These are phyloP conservation scores for Dendropsophus ebraccatus DNA, from an alignment of 2,113 vertebrate genomes.

Conservation along the genomic window DNA sequence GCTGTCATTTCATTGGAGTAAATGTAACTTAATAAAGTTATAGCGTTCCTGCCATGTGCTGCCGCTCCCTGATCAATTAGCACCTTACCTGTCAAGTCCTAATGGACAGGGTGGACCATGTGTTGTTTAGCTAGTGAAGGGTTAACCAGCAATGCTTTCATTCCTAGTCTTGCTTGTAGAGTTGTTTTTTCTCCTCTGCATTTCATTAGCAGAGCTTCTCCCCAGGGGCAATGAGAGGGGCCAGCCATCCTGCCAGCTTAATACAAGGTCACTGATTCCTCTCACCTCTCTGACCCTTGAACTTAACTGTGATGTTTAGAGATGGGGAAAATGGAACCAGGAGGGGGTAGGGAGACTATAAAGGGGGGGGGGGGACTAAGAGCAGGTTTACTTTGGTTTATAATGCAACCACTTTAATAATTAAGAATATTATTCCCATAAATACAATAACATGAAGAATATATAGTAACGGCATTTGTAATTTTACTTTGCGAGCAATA, in stretches of 20 bases:
- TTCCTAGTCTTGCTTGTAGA: slow-evolving; percentile 24
- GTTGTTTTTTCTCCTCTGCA: slow-evolving; percentile 49
- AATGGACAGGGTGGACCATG: neutral
- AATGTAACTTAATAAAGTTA: neutral
- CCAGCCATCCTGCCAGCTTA: slow-evolving; percentile 52
- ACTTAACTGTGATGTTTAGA: slow-evolving; percentile 55
- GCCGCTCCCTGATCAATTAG: slow-evolving; percentile 22
- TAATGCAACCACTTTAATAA: neutral
- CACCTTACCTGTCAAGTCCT: neutral
- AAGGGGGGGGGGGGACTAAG: neutral
- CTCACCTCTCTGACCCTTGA: slow-evolving; percentile 54
- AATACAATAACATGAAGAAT: neutral
- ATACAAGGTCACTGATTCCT: slow-evolving; percentile 57
- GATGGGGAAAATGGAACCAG: slow-evolving; percentile 7
- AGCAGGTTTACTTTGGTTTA: slow-evolving; percentile 15
- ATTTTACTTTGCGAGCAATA: neutral
- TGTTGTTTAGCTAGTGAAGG: neutral
- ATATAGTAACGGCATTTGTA: neutral
- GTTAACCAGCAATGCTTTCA: slow-evolving; percentile 41
- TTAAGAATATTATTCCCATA: neutral
- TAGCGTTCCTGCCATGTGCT: neutral
- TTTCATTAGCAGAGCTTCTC: slow-evolving; percentile 53
- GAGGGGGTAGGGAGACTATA: neutral
- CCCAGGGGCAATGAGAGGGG: slow-evolving; percentile 45
- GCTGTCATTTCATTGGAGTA: neutral